A percentile compares a stretch with the other conserved stretches of the same genome.
These are phyloP conservation scores for Rhynchonycteris naso DNA, from an alignment of 2,797 vertebrate species.

Conservation along the genomic window DNA sequence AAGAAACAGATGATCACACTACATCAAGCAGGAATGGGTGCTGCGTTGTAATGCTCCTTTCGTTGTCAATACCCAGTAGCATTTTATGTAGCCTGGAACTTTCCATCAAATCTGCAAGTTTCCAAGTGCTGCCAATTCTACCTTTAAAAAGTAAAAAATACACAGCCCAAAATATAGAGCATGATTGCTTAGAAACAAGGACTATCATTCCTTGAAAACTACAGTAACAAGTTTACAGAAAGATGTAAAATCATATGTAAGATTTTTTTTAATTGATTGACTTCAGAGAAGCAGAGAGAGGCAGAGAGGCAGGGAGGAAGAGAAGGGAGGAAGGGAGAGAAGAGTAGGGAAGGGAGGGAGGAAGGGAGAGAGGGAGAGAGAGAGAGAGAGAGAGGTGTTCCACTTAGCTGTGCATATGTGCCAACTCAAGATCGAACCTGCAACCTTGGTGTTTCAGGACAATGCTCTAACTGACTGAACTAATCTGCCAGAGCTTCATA, in stretches of 20 bases:
- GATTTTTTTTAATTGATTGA: too few relatives aligned
- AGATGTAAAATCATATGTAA: not conserved
- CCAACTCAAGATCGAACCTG: too few relatives aligned
- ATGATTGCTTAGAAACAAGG: not conserved
- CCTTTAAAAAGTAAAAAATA: conserved; percentile 45
- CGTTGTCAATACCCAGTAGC: not conserved
- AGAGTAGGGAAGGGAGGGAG: too few relatives aligned
- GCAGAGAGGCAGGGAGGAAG: too few relatives aligned
- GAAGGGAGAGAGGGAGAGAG: too few relatives aligned
- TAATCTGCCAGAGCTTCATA: too few relatives aligned
- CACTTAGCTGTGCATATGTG: too few relatives aligned
- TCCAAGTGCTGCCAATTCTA: not conserved
- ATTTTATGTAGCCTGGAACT: not conserved
- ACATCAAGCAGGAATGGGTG: not conserved
- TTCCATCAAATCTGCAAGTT: not conserved
- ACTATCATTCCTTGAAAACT: not conserved
- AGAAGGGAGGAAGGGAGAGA: too few relatives aligned
- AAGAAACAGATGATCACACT: conserved; percentile 11
- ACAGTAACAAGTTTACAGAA: not conserved
- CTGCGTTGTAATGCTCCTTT: not conserved
- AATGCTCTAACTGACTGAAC: too few relatives aligned
- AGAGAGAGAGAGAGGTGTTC: too few relatives aligned
- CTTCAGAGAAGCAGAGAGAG: too few relatives aligned
- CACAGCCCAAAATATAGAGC: not conserved
- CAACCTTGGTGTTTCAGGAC: too few relatives aligned